Evolutionary conservation across 2,888 invertebrate species (phyloP).

Genomic region (Ceramica pisi): DNA sequence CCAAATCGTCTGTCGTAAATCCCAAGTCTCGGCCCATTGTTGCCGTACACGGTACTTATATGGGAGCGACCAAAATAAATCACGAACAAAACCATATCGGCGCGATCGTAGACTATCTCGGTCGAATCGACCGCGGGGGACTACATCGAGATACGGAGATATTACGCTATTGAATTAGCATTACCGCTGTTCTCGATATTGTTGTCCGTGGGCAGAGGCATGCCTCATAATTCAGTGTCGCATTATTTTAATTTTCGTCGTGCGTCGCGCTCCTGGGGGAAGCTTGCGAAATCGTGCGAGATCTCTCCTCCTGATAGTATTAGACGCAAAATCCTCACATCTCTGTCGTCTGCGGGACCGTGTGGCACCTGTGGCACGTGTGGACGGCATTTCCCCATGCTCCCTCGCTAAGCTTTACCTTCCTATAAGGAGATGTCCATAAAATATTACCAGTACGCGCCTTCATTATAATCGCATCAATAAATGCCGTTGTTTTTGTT

Average conservation of each 20-base stretch:
- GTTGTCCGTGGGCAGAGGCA: constrained; percentile 73
- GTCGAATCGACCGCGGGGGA: constrained; percentile 82
- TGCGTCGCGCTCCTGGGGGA: constrained; percentile 72
- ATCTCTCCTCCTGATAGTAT: constrained; percentile 79
- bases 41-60: constrained; percentile 87
- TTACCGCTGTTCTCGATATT: constrained; percentile 86
- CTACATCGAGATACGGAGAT: constrained; percentile 84
- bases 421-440: constrained; percentile 35
- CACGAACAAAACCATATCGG: constrained; percentile 89
- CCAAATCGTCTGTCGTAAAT: constrained; percentile 90
- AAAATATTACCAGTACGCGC: constrained; percentile 36
- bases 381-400: constrained; percentile 69
- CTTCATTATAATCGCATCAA: constrained; percentile 73
- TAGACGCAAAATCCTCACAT: constrained; percentile 83
- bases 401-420: constrained; percentile 50
- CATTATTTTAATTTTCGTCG: constrained; percentile 85
- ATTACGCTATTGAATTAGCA: constrained; percentile 90
- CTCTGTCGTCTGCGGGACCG: constrained; percentile 69
- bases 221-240: constrained; percentile 81
- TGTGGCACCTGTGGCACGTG: constrained; percentile 77
- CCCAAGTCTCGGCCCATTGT: constrained; percentile 85
- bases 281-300: constrained; percentile 82
- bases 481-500: constrained; percentile 77
- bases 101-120: constrained; percentile 86
- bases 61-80: constrained; percentile 90